Evolutionary conservation across 2,888 invertebrate species (phyloP), one percentile per base, ranked within the genome.

Genomic region (Melieria picta): DNA sequence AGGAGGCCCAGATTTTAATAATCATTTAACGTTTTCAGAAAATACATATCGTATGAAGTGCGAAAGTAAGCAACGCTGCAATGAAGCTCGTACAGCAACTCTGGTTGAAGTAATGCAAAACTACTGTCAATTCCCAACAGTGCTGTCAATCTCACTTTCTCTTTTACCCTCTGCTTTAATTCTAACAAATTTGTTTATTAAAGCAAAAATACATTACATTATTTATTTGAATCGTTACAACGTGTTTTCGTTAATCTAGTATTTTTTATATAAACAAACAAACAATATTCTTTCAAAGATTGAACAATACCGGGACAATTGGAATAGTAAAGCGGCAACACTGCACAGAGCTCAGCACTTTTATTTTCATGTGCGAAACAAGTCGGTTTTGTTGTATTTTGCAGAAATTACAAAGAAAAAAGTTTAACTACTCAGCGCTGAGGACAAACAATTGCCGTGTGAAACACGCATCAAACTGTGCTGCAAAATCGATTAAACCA

Each of bases 301-400:
- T 10, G 5, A 61, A n/a, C 42, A 60, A 60, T 30, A 43, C 9
- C 11, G 30, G 5, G 43, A 30, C 5, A 13, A 4, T 46, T 62
- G 16, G 3, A 30, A 42, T n/a, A 7, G 52, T 4, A 50, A 42
- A 43, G 13, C 13, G 58, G 58, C 66, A 67, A 67, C 66, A 67
- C 66, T 67, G n/a, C 10, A 7, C 56, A 13, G n/a, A 43, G 43
- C 13, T 50, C 43, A 67, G 58, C 58, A 60, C 43, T 67, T 66
- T 67, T 67, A 60, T 62, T 69, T 62, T 69, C 56, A 62, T 69
- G 69, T 62, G 69, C 46, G 62, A 62, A 61, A 55, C 61, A 46
- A 52, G 10, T 61, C 45, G n/a, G 45, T 61, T 68, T 68, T 65
- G 55, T 69, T 69, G 69, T 69, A 60, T 68, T 48, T 68, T 68